Evolutionary conservation across 2,888 invertebrate genomes (phyloP).

Genomic region (Cerceris rybyensis): DNA sequence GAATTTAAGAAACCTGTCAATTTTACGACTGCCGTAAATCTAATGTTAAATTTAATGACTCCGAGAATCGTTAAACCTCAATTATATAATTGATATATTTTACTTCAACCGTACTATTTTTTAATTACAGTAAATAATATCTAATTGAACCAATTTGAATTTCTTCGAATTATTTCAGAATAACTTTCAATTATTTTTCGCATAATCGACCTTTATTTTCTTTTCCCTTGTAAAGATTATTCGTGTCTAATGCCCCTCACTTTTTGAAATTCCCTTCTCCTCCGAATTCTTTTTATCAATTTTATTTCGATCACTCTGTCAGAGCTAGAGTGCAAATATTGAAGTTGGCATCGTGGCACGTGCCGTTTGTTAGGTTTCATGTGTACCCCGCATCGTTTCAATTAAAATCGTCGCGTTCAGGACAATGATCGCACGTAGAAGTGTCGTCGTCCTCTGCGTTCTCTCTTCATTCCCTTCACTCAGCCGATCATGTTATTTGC

Average conservation of each 20-base stretch:
- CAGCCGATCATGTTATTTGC: conserved; percentile 26
- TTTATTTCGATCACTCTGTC: conserved; percentile 36
- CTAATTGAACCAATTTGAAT: too few relatives aligned
- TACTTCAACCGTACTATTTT: too few relatives aligned
- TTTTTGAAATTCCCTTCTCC: background rate
- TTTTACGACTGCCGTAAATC: too few relatives aligned
- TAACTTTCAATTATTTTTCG: too few relatives aligned
- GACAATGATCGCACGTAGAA: conserved; percentile 25
- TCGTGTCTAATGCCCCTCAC: background rate
- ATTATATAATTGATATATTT: too few relatives aligned
- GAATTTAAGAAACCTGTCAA: too few relatives aligned
- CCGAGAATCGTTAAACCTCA: too few relatives aligned
- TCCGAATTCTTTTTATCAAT: background rate
- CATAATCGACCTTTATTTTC: too few relatives aligned
- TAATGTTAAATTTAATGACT: too few relatives aligned
- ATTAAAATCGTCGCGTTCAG: conserved; percentile 44
- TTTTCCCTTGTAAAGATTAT: too few relatives aligned
- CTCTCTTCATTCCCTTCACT: background rate
- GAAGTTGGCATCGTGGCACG: conserved; percentile 52
- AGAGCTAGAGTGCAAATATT: conserved; percentile 54
- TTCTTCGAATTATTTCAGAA: too few relatives aligned
- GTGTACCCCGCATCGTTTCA: conserved; percentile 42
- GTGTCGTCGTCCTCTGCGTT: background rate
- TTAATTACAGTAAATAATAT: too few relatives aligned
- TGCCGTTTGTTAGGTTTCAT: conserved; percentile 51